Percentiles rank a stretch among this genome's conserved stretches.
These are phyloP conservation scores for Hemistola chrysoprasaria DNA, from an alignment of 2,888 invertebrate species.

Conservation along the genomic window DNA sequence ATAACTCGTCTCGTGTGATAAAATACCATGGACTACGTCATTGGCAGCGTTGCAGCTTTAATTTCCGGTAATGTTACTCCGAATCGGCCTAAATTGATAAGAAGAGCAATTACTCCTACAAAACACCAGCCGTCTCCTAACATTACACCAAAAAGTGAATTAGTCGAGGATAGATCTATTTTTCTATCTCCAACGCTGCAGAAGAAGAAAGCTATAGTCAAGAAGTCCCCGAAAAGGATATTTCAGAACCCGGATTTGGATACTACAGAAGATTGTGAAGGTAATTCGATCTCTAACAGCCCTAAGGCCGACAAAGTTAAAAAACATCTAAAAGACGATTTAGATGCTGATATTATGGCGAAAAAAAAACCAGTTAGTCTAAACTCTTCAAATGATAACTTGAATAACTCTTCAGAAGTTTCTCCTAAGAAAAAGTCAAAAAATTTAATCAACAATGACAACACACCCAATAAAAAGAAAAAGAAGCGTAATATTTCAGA, in stretches of 20 bases:
- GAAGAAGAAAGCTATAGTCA: constrained; percentile 71
- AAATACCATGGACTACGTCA: constrained; percentile 71
- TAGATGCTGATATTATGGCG: constrained; percentile 41
- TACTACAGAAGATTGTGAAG: constrained; percentile 47
- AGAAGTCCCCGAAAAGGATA: constrained; percentile 75
- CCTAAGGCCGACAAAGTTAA: constrained; percentile 70
- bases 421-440: constrained; percentile 19
- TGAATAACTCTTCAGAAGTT: constrained; percentile 4
- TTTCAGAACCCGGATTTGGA: constrained; percentile 67
- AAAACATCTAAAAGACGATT: constrained; percentile 61
- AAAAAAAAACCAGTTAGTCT: constrained; percentile 28
- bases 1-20: constrained; percentile 11
- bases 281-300: constrained; percentile 34
- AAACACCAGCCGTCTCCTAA: constrained; percentile 71
- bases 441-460: constrained; percentile 31
- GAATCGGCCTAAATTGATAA: constrained; percentile 71
- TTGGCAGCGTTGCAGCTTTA: constrained; percentile 82
- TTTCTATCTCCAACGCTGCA: constrained; percentile 69
- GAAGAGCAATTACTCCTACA: constrained; percentile 66
- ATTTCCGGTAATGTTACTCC: constrained; percentile 81
- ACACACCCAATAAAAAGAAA: constrained; percentile 52
- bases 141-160: constrained; percentile 72
- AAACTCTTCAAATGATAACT: constrained; percentile 5
- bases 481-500: constrained; percentile 34
- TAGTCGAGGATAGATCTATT: constrained; percentile 65